These are phyloP conservation scores for Hydrolagus colliei DNA, from an alignment of 2,797 vertebrate species.

Conservation along the genomic window DNA sequence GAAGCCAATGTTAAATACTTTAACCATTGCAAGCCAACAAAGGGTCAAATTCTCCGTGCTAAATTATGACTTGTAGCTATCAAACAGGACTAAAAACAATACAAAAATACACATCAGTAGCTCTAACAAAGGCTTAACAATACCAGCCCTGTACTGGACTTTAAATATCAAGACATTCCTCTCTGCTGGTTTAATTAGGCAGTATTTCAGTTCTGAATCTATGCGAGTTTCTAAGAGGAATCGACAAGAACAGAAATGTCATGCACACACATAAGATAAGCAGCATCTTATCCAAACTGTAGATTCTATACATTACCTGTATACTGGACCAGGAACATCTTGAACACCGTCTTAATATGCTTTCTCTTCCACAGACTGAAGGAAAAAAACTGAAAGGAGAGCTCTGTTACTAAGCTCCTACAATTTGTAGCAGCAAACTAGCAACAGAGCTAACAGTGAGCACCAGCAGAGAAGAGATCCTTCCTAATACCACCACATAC, in stretches of 20 bases:
- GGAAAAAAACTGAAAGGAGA: constrained; percentile 39
- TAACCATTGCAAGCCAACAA: constrained; percentile 39
- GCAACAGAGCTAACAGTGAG: constrained; percentile 60
- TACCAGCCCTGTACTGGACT: not conserved
- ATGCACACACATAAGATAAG: not conserved
- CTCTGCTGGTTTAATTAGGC: not conserved
- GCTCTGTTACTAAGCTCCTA: constrained; percentile 44
- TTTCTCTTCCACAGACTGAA: constrained; percentile 47
- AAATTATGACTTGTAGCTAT: not conserved
- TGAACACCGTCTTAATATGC: constrained; percentile 46
- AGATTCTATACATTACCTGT: constrained; percentile 62
- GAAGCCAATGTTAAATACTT: constrained; percentile 38
- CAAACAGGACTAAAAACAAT: not conserved
- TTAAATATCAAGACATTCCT: not conserved
- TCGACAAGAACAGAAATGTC: not conserved
- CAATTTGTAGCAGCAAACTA: constrained; percentile 49
- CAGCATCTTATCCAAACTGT: constrained; percentile 3
- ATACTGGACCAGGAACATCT: constrained; percentile 86
- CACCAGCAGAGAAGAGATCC: constrained; percentile 52
- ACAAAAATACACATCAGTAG: not conserved
- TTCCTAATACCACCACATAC: constrained; percentile 34
- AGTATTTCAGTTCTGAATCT: constrained; percentile 19
- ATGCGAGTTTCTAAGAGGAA: not conserved
- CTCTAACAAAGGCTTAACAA: constrained; percentile 11
- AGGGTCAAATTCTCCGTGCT: constrained; percentile 18